Evolutionary conservation across 2,113 vertebrate species (phyloP).

Genomic region (Tauraco erythrolophus): DNA sequence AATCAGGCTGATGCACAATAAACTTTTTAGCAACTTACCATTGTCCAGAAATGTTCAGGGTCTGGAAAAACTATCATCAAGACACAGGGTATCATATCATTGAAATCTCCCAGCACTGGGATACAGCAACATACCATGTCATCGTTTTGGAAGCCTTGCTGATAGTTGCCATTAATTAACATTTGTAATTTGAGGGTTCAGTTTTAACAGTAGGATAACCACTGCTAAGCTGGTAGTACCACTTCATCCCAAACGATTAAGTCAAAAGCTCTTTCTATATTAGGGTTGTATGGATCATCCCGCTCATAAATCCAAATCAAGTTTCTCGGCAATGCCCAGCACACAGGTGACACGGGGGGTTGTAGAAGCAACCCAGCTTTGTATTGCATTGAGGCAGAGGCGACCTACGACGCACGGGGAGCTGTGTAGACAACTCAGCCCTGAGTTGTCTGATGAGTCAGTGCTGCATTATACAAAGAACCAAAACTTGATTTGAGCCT

Average conservation of each 20-base stretch:
- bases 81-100: neutral
- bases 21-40: neutral
- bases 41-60: neutral
- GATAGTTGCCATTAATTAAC: neutral
- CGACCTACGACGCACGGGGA: no score
- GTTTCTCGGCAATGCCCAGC: no score
- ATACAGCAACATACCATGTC: neutral
- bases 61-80: neutral
- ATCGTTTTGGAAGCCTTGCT: neutral
- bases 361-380: no score
- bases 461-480: no score
- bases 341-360: no score
- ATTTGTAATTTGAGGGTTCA: neutral
- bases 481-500: no score
- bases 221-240: neutral
- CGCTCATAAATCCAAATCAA: no score
- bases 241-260: conserved; percentile 3
- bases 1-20: neutral
- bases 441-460: no score
- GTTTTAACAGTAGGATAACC: conserved; percentile 18
- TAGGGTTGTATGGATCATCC: no score
- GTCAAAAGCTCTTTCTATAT: conserved; percentile 17
- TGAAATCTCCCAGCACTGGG: neutral
- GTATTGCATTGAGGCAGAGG: no score
- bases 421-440: no score